phyloP scores from a whole-genome alignment of 1,140 invertebrate genomes.

The Bombus polaris region DNA sequence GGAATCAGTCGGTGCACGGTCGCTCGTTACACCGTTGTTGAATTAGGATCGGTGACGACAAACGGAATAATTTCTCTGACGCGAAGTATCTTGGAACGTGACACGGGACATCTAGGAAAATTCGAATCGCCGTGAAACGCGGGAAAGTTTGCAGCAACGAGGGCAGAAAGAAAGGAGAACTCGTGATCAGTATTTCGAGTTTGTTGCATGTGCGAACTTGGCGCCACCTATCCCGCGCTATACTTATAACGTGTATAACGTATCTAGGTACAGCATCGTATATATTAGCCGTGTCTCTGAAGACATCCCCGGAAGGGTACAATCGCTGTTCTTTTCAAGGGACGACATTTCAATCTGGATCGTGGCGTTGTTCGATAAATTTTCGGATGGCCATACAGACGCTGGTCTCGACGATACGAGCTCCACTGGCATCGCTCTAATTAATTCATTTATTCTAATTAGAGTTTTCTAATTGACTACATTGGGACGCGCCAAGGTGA shows the following conservation, averaged over 20 bases:
- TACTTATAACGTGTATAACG: background rate
- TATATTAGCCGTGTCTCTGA: background rate
- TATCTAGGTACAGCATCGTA: background rate
- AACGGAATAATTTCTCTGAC: background rate
- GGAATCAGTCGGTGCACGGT: background rate
- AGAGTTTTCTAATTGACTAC: conserved; percentile 2
- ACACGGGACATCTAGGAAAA: background rate
- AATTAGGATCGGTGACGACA: background rate
- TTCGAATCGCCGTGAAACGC: background rate
- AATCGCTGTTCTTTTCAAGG: background rate
- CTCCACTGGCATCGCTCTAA: conserved; percentile 8
- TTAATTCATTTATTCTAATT: conserved; percentile 51
- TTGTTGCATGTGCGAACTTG: background rate
- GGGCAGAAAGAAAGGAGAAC: background rate
- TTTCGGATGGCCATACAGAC: background rate
- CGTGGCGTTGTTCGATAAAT: background rate
- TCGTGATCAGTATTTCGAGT: conserved; percentile 19
- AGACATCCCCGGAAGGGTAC: too few relatives aligned
- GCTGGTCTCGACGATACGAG: background rate
- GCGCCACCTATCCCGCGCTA: conserved; percentile 43
- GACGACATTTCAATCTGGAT: conserved; percentile 15
- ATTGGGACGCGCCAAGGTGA: background rate
- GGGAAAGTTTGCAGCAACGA: background rate
- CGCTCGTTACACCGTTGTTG: conserved; percentile 7
- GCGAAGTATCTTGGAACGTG: too few relatives aligned